phyloP scores from a whole-genome alignment of 1,140 invertebrate genomes.

The Chelonus insularis region DNA sequence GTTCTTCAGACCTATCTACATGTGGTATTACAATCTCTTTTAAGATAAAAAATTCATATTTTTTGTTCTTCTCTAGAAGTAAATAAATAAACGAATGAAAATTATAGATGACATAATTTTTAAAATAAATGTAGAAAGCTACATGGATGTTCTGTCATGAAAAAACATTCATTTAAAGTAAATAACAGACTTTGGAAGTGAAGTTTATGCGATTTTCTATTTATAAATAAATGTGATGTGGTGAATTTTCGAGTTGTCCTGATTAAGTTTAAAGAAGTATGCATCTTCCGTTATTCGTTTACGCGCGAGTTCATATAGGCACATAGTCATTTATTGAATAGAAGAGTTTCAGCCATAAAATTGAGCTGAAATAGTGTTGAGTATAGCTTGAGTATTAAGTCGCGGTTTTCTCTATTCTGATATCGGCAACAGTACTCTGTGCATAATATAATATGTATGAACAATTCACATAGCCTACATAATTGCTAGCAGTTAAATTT shows the following conservation, averaged over 20 bases:
- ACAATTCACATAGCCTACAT: slow-evolving; percentile 35
- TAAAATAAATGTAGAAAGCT: too few species aligned
- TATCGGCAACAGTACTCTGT: not conserved
- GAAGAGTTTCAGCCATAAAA: not conserved
- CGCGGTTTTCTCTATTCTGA: not conserved
- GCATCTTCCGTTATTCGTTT: slow-evolving; percentile 11
- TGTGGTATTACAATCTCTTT: too few species aligned
- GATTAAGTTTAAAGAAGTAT: not conserved
- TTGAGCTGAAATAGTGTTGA: too few species aligned
- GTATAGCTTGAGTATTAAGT: not conserved
- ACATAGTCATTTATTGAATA: slow-evolving; percentile 1
- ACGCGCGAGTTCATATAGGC: slow-evolving; percentile 6
- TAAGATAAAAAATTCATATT: too few species aligned
- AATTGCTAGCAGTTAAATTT: slow-evolving; percentile 35
- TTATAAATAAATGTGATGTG: not conserved
- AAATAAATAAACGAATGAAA: too few species aligned
- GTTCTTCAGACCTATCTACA: too few species aligned
- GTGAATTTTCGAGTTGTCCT: slow-evolving; percentile 1
- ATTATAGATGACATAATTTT: too few species aligned
- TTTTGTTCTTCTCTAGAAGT: too few species aligned
- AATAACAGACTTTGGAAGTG: too few species aligned
- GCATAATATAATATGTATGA: slow-evolving; percentile 27
- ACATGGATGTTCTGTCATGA: too few species aligned
- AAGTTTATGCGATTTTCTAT: too few species aligned
- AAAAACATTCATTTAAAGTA: too few species aligned